Base-by-base conservation (phyloP, 2,113 vertebrate genomes). In the human region DNA sequence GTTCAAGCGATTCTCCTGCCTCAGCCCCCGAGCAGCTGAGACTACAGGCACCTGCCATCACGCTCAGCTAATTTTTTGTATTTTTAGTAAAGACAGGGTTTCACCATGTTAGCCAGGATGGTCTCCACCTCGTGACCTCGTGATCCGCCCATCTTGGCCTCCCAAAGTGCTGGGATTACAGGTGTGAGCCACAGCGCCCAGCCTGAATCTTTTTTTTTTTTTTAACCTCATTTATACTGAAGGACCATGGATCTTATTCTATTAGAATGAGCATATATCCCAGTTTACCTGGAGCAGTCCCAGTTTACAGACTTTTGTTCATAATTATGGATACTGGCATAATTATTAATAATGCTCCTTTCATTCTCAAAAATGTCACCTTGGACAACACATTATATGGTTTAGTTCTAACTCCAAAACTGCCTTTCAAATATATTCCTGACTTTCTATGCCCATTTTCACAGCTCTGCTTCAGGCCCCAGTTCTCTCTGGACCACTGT, bases 351-450 rank as follows among this genome's bases (percentile, higher is more conserved):
- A 91, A 75, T 2, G 10, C 13, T 27, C 27, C 48, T 86, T 89
- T 78, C 73, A 78, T 89, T 89, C 61, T 89, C 57, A 70, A 94
- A 91, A 88, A 85, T 8, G 45, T 50, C 27, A 73, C 10, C 66
- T 61, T 61, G 32, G 52, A 57, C 50, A 91, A 93, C n/a, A 87
- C 61, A 45, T 59, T 32, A 80, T 40, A 84, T 1, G 4, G 50
- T 48, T 93, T 68, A 76, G 27, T 90, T 86, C 27, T 92, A 94
- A 32, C 43, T 73, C 35, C 8, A 20, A 90, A 94, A 13, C 92
- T 92, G 27, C 35, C 45, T 59, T 92, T 82, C 84, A 89, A 97
- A 86, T 14, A 93, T 61, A 95, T 45, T 35, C 18, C 38, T 82
- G 50, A 82, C 57, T 84, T 72, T 72, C 48, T 84, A 55, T 80